Base-by-base conservation (phyloP, 2,888 invertebrate species). In the Yponomeuta malinellus region DNA sequence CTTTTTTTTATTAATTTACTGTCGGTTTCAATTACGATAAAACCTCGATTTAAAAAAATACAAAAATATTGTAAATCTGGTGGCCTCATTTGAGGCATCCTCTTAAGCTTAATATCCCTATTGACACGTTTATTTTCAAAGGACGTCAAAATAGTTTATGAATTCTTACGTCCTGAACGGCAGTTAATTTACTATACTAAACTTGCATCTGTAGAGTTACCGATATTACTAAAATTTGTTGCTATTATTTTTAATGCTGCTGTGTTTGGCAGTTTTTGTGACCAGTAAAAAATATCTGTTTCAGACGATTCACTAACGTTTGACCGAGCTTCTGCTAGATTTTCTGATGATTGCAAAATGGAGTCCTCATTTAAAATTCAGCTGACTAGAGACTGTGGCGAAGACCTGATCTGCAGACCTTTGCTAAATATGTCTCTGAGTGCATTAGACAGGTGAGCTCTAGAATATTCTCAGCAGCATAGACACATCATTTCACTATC, bases 331-430 rank as follows among this genome's bases (percentile, higher is more conserved):
- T 31, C 29, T 6, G 31, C 65, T 8, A 29, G 70, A 6, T 70
- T 83, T 4, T 88, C 87, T 0, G 87, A 87, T 37, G 82, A 85
- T 6, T 88, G 90, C 0, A 74, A 73, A 1, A 73, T 87, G 33
- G 80, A 82, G 43, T 80, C 86, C 2, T 80, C 83, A 1, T 86
- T 87, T 43, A 78, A 84, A 0, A 86, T 91, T 10, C 90, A 90
- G 68, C 73, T 92, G 66, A 86, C 92, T 0, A 84, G 89, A 66
- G 93, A 92, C 71, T 94, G 94, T 75, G 94, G 93, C 0, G 83
- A 88, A 15, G 93, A 93, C 72, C 81, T 92, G 63, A 84, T 92
- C 70, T 93, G 94, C 77, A 87, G 83, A 10, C 93, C 94, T 1
- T 86, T 90, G 79, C 78, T 94, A 5, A 78, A 78, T 1, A 80